Evolutionary conservation across 1,140 invertebrate species (phyloP), one percentile per base, ranked within the genome.

Genomic region (Seison nebaliae): DNA sequence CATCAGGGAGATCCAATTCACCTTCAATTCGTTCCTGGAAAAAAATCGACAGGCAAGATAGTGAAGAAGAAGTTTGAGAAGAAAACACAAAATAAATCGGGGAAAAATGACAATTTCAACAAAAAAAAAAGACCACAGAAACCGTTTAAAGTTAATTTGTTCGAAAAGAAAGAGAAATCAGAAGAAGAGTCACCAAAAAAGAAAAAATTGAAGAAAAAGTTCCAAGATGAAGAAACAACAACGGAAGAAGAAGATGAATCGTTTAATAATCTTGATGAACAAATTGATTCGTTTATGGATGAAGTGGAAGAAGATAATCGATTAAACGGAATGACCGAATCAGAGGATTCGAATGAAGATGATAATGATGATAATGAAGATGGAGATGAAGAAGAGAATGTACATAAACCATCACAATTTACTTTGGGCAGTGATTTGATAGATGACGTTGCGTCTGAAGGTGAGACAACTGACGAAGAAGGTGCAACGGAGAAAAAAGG

Each of bases 151-250:
- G n/a, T n/a, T n/a, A n/a, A n/a, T n/a, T n/a, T n/a, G n/a, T 28
- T 39, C n/a, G 37, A 30, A n/a, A 39, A 39, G 16, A 39, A 39
- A 19, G 22, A 39, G 23, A 28, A 36, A 29, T 22, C 35, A 8
- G 35, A 36, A 28, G 29, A 36, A 7, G 29, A 36, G 28, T 36
- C 29, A 8, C 24, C 28, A 26, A 19, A 28, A 7, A 36, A 28
- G 11, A 36, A 36, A 36, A 28, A 24, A n/a, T 12, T 14, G 1
- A 36, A 36, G 20, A 18, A 36, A 29, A 36, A 36, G 17, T 19
- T 36, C n/a, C 34, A 36, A 22, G 34, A 24, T 16, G 28, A 18
- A 11, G 34, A 24, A 5, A 24, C 24, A 26, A 24, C 23, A 24
- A 7, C 23, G 11, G 6, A 36, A 15, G 7, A 36, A 23, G 6